Percentiles rank a stretch among this genome's conserved stretches.
These are phyloP conservation scores for Parazoanthus atlanticus DNA, from an alignment of 92 coral and sea anemone genomes.

Conservation along the genomic window DNA sequence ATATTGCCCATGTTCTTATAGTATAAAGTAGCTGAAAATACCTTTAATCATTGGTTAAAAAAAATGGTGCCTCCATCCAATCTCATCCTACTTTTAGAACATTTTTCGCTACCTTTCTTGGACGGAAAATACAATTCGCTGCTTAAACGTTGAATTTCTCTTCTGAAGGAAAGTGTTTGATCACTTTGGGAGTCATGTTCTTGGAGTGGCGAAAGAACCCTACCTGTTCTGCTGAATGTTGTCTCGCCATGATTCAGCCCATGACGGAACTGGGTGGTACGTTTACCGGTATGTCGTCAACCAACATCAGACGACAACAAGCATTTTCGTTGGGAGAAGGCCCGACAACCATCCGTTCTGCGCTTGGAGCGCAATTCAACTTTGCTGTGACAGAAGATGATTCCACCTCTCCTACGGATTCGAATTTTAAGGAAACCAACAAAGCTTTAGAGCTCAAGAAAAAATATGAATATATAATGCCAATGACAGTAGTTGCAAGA, in stretches of 20 bases:
- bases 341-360: neutral
- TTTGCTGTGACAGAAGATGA: neutral
- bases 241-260: neutral
- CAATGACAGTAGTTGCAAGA: neutral
- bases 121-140: neutral
- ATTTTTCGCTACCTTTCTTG: neutral
- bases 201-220: neutral
- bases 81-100: too few species aligned
- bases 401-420: neutral
- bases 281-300: neutral
- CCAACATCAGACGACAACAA: neutral
- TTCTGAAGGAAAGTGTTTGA: neutral
- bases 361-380: neutral
- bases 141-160: neutral
- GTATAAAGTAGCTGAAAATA: too few species aligned
- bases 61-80: too few species aligned
- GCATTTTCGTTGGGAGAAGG: neutral
- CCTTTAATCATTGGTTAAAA: too few species aligned
- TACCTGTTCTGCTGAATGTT: neutral
- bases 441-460: too few species aligned
- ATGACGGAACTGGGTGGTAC: slow-evolving; percentile 2
- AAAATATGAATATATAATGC: neutral
- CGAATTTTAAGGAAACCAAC: neutral
- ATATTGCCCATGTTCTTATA: too few species aligned
- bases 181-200: neutral